A percentile compares a stretch with the other conserved stretches of the same genome.
Conservation (phyloP, 2,113 vertebrate species). For the Bombycilla garrulus region DNA sequence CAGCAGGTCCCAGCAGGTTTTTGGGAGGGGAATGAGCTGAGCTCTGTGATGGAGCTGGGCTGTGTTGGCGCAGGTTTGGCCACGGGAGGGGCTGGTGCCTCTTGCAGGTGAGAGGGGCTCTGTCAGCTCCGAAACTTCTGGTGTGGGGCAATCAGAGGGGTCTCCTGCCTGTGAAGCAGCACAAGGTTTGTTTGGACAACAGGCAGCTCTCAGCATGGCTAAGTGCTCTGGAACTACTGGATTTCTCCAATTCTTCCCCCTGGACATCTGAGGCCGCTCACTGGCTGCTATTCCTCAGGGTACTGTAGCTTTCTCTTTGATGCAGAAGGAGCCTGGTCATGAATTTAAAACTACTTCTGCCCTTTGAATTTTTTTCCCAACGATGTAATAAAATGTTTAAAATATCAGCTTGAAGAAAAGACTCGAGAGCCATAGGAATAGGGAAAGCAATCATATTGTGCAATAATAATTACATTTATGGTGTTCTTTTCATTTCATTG, state of each 20-base stretch:
- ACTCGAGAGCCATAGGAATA: background rate
- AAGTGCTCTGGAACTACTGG: background rate
- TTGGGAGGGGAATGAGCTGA: background rate
- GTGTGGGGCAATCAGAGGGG: accelerated
- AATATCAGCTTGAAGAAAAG: background rate
- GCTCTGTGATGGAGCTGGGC: accelerated
- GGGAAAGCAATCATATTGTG: background rate
- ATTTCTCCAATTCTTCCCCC: background rate
- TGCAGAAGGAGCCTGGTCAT: background rate
- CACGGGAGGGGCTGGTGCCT: background rate
- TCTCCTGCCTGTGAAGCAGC: background rate
- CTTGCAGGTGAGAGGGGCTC: background rate
- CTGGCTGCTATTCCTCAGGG: background rate
- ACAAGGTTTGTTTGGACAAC: accelerated
- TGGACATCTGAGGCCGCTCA: background rate
- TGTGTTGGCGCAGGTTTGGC: background rate
- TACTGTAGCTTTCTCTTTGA: background rate
- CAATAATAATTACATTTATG: background rate
- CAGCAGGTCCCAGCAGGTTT: background rate
- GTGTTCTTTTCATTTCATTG: background rate
- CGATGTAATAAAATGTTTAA: background rate
- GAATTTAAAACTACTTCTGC: background rate
- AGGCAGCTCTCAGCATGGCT: background rate
- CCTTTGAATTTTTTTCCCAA: background rate
- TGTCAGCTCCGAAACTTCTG: accelerated